phyloP scores from a whole-genome alignment of 2,888 invertebrate species.

The Eurois occulta region DNA sequence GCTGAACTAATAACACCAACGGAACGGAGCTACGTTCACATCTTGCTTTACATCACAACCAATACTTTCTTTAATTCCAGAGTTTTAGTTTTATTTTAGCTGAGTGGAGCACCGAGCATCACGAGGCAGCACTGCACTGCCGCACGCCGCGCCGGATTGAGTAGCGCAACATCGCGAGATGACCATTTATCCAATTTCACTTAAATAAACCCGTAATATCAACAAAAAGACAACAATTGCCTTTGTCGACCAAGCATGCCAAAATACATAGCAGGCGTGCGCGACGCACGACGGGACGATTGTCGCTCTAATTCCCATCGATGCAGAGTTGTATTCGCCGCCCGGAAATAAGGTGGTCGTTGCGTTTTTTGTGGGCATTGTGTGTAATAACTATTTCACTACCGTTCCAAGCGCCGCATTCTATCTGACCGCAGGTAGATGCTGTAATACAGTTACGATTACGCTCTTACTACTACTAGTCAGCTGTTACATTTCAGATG shows the following conservation, averaged over 20 bases:
- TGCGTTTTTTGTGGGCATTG: conserved; percentile 75
- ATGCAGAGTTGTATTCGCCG: conserved; percentile 73
- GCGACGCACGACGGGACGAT: conserved; percentile 64
- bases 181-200: conserved; percentile 90
- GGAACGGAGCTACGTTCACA: conserved; percentile 78
- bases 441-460: conserved; percentile 78
- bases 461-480: conserved; percentile 62
- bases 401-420: conserved; percentile 83
- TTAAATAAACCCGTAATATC: conserved; percentile 89
- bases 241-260: conserved; percentile 79
- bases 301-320: conserved; percentile 73
- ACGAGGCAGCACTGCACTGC: conserved; percentile 77
- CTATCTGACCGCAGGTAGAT: conserved; percentile 77
- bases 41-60: conserved; percentile 80
- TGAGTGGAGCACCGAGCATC: conserved; percentile 73
- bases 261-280: conserved; percentile 68
- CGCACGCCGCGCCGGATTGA: conserved; percentile 83
- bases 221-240: conserved; percentile 86
- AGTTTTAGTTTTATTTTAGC: conserved; percentile 78
- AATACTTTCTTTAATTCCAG: conserved; percentile 77
- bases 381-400: conserved; percentile 84
- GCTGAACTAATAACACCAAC: conserved; percentile 73
- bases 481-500: conserved; percentile 33
- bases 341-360: conserved; percentile 67
- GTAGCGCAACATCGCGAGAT: conserved; percentile 85